Conservation (phyloP, 92 coral and sea anemone species). For the Porites cylindrica region DNA sequence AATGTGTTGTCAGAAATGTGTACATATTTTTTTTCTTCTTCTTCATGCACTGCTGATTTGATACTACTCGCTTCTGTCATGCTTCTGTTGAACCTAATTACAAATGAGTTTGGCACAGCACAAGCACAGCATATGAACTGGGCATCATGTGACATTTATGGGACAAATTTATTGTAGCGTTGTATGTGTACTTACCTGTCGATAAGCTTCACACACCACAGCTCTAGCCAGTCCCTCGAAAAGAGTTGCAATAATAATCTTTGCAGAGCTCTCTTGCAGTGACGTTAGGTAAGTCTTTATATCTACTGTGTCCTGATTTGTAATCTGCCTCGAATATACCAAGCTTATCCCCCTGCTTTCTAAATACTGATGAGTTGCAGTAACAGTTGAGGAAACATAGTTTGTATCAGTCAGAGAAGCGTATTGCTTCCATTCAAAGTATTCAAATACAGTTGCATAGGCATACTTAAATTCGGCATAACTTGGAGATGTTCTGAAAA, state of each 20-base stretch:
- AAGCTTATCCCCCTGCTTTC: constrained; percentile 62
- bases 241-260: constrained; percentile 75
- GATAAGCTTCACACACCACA: constrained; percentile 85
- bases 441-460: constrained; percentile 72
- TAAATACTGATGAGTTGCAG: constrained; percentile 76
- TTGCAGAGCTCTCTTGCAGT: constrained; percentile 69
- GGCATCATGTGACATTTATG: too few relatives aligned
- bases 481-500: constrained; percentile 88
- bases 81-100: too few relatives aligned
- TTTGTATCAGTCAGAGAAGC: constrained; percentile 88
- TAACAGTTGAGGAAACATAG: constrained; percentile 80
- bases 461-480: constrained; percentile 85
- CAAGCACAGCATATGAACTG: too few relatives aligned
- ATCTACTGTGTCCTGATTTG: constrained; percentile 74
- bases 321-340: constrained; percentile 80
- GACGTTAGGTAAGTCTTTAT: constrained; percentile 79
- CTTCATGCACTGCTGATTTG: too few relatives aligned
- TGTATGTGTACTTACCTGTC: constrained; percentile 54
- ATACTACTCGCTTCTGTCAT: too few relatives aligned
- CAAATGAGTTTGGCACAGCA: too few relatives aligned
- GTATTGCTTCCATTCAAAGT: constrained; percentile 82
- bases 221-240: constrained; percentile 82
- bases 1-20: too few relatives aligned
- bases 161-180: too few relatives aligned
- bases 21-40: too few relatives aligned